These are phyloP conservation scores for Acanthoscelides obtectus DNA, from an alignment of 2,888 invertebrate species.

Conservation along the genomic window DNA sequence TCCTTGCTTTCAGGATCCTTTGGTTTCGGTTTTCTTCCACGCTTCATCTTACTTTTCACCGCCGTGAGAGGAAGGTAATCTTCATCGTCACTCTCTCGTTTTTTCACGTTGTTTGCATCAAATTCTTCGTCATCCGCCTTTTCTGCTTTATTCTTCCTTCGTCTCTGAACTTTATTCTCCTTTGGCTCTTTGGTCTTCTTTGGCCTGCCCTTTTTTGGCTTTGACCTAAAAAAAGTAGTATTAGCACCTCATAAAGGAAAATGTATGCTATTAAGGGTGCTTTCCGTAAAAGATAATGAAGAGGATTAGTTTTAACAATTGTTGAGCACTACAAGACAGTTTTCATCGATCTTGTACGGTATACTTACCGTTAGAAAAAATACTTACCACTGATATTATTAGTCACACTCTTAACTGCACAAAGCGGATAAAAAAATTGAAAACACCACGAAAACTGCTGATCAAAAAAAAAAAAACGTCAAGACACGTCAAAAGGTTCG, in stretches of 20 bases:
- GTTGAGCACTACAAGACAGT: too few species aligned
- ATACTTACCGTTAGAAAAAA: too few species aligned
- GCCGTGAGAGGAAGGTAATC: neutral
- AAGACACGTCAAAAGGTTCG: too few species aligned
- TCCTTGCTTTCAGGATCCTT: constrained; percentile 5
- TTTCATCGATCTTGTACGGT: too few species aligned
- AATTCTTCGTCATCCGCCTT: neutral
- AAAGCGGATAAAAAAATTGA: too few species aligned
- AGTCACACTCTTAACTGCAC: too few species aligned
- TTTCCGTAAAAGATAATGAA: too few species aligned
- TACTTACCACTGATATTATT: too few species aligned
- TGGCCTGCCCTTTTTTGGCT: neutral
- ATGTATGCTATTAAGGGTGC: too few species aligned
- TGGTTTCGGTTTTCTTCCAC: neutral
- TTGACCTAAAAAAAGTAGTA: neutral
- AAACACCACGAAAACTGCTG: too few species aligned
- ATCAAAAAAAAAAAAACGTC: too few species aligned
- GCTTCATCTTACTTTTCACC: neutral
- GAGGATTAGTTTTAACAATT: too few species aligned
- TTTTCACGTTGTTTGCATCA: neutral
- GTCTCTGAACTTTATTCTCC: neutral
- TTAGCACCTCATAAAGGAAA: neutral
- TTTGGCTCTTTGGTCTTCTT: neutral
- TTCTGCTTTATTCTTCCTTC: neutral
- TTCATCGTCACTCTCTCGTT: neutral